Evolutionary conservation across 2,797 vertebrate species (phyloP).

Genomic region (Xiphorhynchus erythropygius): DNA sequence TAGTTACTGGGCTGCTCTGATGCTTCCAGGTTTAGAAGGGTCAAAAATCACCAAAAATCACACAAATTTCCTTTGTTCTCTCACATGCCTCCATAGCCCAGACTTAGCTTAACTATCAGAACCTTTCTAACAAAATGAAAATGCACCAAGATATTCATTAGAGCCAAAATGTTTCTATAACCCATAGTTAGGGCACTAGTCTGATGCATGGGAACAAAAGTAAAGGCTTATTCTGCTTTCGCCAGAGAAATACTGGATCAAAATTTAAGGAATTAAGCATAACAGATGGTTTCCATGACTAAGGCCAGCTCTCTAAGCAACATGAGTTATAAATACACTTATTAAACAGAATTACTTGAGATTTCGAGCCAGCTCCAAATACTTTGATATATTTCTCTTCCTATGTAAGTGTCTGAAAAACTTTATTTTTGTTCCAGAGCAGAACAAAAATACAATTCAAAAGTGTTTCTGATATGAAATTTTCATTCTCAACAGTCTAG

Average conservation of each 20-base stretch:
- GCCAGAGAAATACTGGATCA: background rate
- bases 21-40: background rate
- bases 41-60: background rate
- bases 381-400: background rate
- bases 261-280: background rate
- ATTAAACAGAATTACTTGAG: background rate
- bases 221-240: background rate
- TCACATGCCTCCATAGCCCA: background rate
- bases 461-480: constrained; percentile 35
- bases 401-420: constrained; percentile 20
- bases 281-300: constrained; percentile 42
- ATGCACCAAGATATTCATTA: background rate
- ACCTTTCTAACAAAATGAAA: background rate
- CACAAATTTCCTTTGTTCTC: background rate
- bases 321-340: constrained; percentile 38
- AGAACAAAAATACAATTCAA: constrained; percentile 33
- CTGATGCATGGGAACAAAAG: background rate
- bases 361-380: background rate
- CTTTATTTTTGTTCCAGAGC: constrained; percentile 42
- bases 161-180: background rate
- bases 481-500: background rate
- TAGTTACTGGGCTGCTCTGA: background rate
- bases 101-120: background rate
- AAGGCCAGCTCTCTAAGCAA: constrained; percentile 16
- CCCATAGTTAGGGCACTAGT: background rate